Evolutionary conservation across 2,888 invertebrate genomes (phyloP).

Genomic region (Apamea monoglypha): DNA sequence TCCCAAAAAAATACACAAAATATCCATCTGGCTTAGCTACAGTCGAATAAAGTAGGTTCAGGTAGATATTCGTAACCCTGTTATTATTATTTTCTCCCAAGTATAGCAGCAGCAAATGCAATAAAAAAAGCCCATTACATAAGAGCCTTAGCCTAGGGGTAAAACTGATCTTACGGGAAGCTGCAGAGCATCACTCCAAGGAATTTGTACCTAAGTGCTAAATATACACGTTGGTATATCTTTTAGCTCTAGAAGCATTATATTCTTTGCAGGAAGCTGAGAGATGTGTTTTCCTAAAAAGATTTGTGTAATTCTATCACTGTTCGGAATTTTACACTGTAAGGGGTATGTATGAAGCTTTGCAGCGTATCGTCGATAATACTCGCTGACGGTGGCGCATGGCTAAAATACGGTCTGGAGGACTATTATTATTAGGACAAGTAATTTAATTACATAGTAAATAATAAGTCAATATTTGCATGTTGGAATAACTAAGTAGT

Average conservation of each 20-base stretch:
- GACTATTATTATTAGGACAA: background rate
- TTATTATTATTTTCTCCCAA: background rate
- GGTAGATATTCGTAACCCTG: background rate
- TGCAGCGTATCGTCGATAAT: background rate
- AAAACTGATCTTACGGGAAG: slow-evolving; percentile 5
- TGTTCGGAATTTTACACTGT: background rate
- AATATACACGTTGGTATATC: slow-evolving; percentile 24
- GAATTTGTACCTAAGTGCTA: slow-evolving; percentile 7
- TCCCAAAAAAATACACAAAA: background rate
- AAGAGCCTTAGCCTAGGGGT: background rate
- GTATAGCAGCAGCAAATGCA: too few species aligned
- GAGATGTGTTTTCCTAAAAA: slow-evolving; percentile 6
- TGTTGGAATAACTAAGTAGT: background rate
- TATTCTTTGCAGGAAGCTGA: background rate
- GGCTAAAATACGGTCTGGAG: too few species aligned
- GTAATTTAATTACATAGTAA: background rate
- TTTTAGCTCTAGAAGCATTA: slow-evolving; percentile 25
- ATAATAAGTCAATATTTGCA: background rate
- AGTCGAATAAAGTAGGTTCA: background rate
- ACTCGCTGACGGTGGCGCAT: too few species aligned
- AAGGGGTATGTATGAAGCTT: background rate
- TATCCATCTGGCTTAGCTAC: too few species aligned
- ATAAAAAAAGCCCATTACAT: background rate
- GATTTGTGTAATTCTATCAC: background rate
- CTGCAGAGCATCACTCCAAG: background rate